Evolutionary conservation across 1,140 invertebrate species (phyloP).

Genomic region (Cecropterus lyciades): DNA sequence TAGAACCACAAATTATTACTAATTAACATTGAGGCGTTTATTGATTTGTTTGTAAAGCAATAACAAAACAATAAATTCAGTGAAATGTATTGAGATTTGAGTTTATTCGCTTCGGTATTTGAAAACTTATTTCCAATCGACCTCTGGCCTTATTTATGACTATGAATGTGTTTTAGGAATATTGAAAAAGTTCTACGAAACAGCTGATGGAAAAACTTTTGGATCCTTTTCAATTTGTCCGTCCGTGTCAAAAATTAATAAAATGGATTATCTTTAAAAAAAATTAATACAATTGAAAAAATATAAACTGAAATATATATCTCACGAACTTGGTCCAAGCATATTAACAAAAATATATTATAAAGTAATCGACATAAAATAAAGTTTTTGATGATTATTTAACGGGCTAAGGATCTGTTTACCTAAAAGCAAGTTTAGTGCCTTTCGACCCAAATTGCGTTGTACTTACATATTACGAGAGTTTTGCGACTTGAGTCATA

Average conservation of each 20-base stretch:
- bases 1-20: too few species aligned
- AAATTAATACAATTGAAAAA: too few species aligned
- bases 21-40: too few species aligned
- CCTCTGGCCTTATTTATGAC: neutral
- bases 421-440: slow-evolving; percentile 12
- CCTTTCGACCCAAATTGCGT: slow-evolving; percentile 4
- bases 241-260: slow-evolving; percentile 1
- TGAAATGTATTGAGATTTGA: too few species aligned
- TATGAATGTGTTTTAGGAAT: slow-evolving; percentile 9
- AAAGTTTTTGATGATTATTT: slow-evolving; percentile 11
- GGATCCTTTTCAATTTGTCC: slow-evolving; percentile 6
- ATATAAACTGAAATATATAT: too few species aligned
- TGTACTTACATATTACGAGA: slow-evolving; percentile 6
- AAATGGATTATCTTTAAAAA: neutral
- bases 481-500: neutral
- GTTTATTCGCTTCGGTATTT: neutral
- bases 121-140: neutral
- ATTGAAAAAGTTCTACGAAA: slow-evolving; percentile 19
- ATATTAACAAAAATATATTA: neutral
- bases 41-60: too few species aligned
- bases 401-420: neutral
- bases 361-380: neutral
- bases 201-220: slow-evolving; percentile 13
- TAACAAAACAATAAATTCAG: too few species aligned
- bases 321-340: too few species aligned